phyloP scores from a whole-genome alignment of 2,113 vertebrate species.

The Seriola dumerili region DNA sequence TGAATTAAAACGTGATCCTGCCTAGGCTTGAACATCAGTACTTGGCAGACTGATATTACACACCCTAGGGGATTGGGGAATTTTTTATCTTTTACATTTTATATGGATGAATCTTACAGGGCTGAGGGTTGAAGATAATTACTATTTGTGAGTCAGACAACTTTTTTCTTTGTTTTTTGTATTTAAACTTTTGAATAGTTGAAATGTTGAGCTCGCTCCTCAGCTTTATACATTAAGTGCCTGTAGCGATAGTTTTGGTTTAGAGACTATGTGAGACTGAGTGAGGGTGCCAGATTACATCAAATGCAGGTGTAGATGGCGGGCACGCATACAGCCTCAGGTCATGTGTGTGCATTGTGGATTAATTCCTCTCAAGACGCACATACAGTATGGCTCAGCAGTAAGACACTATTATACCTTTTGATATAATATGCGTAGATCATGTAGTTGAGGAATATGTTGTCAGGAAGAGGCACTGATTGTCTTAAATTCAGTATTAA shows the following conservation, averaged over 20 bases:
- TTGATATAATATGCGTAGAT: background rate
- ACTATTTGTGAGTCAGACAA: slow-evolving; percentile 45
- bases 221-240: background rate
- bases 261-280: slow-evolving; percentile 48
- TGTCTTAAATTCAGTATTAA: background rate
- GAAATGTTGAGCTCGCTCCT: slow-evolving; percentile 14
- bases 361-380: background rate
- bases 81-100: slow-evolving; percentile 51
- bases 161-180: background rate
- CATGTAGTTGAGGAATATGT: background rate
- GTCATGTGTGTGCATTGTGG: slow-evolving; percentile 16
- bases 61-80: slow-evolving; percentile 57
- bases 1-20: slow-evolving; percentile 61
- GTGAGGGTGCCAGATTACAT: slow-evolving; percentile 33
- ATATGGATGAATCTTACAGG: slow-evolving; percentile 43
- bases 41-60: slow-evolving; percentile 63
- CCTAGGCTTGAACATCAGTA: slow-evolving; percentile 70
- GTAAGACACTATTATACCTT: background rate
- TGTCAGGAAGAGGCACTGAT: background rate
- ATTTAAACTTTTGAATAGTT: slow-evolving; percentile 10
- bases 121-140: slow-evolving; percentile 56
- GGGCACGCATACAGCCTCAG: background rate
- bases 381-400: background rate
- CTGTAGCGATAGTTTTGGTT: background rate
- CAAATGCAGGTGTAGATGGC: slow-evolving; percentile 26